Evolutionary conservation across 2,888 invertebrate species (phyloP).

Genomic region (Noctua janthe): DNA sequence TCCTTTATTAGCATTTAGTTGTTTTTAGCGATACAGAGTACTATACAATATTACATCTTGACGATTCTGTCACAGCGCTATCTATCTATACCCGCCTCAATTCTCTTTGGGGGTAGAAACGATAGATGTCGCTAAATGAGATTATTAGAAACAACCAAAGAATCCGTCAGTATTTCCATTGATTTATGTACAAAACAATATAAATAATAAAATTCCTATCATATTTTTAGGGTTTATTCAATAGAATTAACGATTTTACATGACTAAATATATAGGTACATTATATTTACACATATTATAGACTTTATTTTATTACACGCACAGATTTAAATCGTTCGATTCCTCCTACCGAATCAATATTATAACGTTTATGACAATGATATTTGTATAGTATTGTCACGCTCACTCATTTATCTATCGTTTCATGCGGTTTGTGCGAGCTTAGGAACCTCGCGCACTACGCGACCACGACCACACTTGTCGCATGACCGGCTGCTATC

Average conservation of each 20-base stretch:
- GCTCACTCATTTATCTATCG: not conserved
- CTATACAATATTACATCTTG: conserved; percentile 6
- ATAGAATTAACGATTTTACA: not conserved
- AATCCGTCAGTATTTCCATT: conserved; percentile 31
- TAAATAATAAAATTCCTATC: not conserved
- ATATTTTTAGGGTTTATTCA: not conserved
- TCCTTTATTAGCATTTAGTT: conserved; percentile 17
- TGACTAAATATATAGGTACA: not conserved
- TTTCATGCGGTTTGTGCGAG: not conserved
- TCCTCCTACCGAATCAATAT: not conserved
- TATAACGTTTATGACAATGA: not conserved
- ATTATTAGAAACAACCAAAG: conserved; percentile 41
- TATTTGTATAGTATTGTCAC: not conserved
- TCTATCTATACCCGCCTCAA: not conserved
- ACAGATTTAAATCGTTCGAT: not conserved
- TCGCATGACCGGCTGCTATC: not conserved
- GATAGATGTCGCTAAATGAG: conserved; percentile 25
- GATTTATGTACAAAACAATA: conserved; percentile 5
- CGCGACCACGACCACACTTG: not conserved
- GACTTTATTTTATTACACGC: not conserved
- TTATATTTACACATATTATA: not conserved
- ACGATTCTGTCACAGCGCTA: conserved; percentile 17
- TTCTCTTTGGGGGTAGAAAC: not conserved
- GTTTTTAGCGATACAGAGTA: conserved; percentile 3
- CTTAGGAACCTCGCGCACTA: not conserved